A percentile compares a stretch with the other conserved stretches of the same genome.
phyloP scores from a whole-genome alignment of 2,113 vertebrate genomes.

The Callaeas wilsoni region DNA sequence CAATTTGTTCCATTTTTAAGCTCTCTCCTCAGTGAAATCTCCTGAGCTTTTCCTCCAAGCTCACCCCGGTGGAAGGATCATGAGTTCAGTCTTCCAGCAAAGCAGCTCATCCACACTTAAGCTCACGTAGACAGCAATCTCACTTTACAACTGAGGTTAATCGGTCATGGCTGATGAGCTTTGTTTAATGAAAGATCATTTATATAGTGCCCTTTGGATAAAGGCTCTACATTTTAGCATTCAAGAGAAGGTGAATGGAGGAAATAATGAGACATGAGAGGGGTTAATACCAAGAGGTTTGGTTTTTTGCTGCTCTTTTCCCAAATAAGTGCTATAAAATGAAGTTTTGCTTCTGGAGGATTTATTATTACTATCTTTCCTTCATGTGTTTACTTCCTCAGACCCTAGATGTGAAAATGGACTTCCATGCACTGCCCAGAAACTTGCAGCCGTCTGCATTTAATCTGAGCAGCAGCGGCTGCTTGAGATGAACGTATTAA shows the following conservation, averaged over 20 bases:
- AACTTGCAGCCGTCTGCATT: background rate
- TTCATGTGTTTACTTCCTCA: background rate
- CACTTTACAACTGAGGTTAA: constrained; percentile 48
- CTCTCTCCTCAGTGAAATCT: background rate
- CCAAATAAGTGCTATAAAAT: background rate
- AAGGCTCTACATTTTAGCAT: background rate
- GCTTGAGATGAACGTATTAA: background rate
- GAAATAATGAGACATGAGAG: background rate
- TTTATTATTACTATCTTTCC: background rate
- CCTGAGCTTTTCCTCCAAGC: background rate
- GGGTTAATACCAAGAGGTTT: background rate
- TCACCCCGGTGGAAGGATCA: background rate
- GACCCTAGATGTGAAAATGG: background rate
- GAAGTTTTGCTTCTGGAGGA: background rate
- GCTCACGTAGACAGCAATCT: constrained; percentile 5
- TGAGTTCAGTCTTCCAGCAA: background rate
- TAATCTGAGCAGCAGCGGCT: background rate
- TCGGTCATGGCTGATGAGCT: constrained; percentile 54
- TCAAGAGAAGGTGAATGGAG: background rate
- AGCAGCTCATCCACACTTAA: constrained; percentile 4
- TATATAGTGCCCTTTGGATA: constrained; percentile 5
- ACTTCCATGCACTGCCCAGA: background rate
- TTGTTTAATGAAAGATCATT: constrained; percentile 47
- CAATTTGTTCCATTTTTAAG: background rate
- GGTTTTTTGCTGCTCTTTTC: background rate